A percentile compares a stretch with the other conserved stretches of the same genome.
These are phyloP conservation scores for Tachina grossa DNA, from an alignment of 2,888 invertebrate genomes.

Conservation along the genomic window DNA sequence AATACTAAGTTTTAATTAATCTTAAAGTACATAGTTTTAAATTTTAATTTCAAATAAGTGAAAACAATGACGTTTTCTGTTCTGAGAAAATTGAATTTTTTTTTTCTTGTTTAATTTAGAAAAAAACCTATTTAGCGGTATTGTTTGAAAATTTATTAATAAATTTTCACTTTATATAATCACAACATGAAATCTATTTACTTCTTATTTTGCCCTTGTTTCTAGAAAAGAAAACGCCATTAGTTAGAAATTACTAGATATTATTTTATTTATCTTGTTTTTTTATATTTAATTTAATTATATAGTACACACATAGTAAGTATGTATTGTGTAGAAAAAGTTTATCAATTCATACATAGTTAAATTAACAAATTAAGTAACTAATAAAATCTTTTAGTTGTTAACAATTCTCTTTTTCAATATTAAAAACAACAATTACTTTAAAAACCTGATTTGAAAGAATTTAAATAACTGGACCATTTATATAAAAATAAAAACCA, in stretches of 20 bases:
- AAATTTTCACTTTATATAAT: no score
- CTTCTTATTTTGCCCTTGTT: no score
- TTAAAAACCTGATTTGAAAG: constrained; percentile 49
- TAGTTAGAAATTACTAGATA: no score
- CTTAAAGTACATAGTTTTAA: constrained; percentile 10
- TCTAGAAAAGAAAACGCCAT: no score
- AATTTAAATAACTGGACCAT: constrained; percentile 12
- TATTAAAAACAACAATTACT: constrained; percentile 62
- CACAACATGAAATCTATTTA: no score
- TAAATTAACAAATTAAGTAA: constrained; percentile 67
- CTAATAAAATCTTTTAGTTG: constrained; percentile 67
- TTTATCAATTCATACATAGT: constrained; percentile 46
- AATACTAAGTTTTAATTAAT: constrained; percentile 44
- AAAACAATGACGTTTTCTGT: not conserved
- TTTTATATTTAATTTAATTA: no score
- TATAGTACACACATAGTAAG: no score
- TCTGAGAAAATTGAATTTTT: no score
- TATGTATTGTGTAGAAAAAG: not conserved
- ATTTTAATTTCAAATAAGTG: constrained; percentile 29
- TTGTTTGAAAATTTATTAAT: no score
- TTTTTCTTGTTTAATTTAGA: no score
- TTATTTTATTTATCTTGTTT: no score
- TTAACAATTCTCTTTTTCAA: constrained; percentile 56
- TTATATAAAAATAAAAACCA: not conserved
- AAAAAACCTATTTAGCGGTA: no score